Base-by-base conservation (phyloP, 2,888 invertebrate genomes). In the Lutraria lutraria region DNA sequence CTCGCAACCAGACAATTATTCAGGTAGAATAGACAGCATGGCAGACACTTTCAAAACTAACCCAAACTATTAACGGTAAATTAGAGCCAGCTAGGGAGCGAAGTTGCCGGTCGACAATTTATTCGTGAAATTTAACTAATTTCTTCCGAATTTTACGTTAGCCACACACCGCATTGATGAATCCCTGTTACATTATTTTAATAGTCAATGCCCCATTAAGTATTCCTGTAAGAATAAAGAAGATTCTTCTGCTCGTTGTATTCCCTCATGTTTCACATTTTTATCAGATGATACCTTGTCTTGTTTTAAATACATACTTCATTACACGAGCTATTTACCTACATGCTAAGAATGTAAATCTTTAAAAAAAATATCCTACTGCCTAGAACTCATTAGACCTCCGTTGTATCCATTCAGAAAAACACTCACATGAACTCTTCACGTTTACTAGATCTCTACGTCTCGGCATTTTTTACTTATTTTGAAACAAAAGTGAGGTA, bases 121-220 rank as follows among this genome's bases (percentile, higher is more conserved):
- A 82, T 87, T 88, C 90, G 90, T 86, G 82, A 88, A 90, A 90
- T 90, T 88, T 87, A 90, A 87, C 90, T 88, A 90, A 90, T 90
- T 87, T 63, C 34, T 60, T 76, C 82, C 19, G 19, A 31, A 16
- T 34, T 81, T 60, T 85, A 31, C 19, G 54, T 68, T 83, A 68
- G 25, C 68, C 63, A 68, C 52, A 83, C 68, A 52, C 31, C 76
- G 34, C 31, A 76, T 76, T 76, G 16, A 2, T 31, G 76, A 76
- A 76, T 76, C 31, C 76, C 76, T 76, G 31, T 31, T 31, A 31
- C 34, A 31, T 34, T 76, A 76, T 76, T 76, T 76, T 76, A 31
- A 76, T 76, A 76, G 76, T 16, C 31, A 76, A 76, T 76, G 76
- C 76, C 31, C 76, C 76, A 76, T 76, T 76, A 34, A 31, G 16